These are phyloP conservation scores for Campylorhamphus procurvoides DNA, from an alignment of 2,113 vertebrate species.

Conservation along the genomic window DNA sequence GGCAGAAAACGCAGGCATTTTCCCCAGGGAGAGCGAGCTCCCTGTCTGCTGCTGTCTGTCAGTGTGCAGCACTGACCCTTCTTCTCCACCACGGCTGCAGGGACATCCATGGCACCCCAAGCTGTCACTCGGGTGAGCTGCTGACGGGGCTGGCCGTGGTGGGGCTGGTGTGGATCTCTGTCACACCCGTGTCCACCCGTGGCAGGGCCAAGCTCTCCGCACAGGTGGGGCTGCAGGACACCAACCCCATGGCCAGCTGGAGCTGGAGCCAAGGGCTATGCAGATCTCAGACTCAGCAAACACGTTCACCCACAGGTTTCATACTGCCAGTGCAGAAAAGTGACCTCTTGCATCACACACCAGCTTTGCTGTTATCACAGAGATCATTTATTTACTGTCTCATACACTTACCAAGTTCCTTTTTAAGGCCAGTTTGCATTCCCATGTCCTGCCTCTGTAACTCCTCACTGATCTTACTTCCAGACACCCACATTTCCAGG, in stretches of 20 bases:
- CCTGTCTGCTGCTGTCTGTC: neutral
- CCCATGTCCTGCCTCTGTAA: neutral
- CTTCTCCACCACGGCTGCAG: neutral
- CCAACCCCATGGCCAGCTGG: fast-evolving
- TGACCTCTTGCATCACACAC: neutral
- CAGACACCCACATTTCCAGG: neutral
- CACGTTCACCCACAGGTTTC: fast-evolving
- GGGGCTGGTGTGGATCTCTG: neutral
- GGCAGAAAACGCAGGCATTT: neutral
- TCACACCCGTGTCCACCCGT: fast-evolving
- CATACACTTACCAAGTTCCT: neutral
- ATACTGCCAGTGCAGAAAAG: fast-evolving
- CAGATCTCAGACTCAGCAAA: neutral
- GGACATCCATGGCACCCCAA: fast-evolving
- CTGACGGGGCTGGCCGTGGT: fast-evolving
- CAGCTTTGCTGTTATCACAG: fast-evolving
- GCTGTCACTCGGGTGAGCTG: neutral
- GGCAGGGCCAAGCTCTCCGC: fast-evolving
- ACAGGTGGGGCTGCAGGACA: fast-evolving
- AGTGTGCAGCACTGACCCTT: neutral
- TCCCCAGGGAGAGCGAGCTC: neutral
- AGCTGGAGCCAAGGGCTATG: neutral
- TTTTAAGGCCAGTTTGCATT: neutral
- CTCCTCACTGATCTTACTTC: neutral
- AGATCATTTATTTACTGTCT: neutral